These are phyloP conservation scores for Xestia xanthographa DNA, from an alignment of 2,888 invertebrate genomes.

Conservation along the genomic window DNA sequence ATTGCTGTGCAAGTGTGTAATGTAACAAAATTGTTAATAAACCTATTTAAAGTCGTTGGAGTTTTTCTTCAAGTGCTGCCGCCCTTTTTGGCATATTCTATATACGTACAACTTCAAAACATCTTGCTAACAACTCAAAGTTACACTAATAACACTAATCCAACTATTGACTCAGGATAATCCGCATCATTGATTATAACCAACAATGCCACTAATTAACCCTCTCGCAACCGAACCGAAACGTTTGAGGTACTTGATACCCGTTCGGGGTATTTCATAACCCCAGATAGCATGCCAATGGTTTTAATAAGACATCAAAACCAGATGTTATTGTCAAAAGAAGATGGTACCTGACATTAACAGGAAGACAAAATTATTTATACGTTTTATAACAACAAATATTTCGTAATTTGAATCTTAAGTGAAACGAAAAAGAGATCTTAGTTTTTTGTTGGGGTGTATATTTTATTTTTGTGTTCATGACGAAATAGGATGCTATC, in stretches of 20 bases:
- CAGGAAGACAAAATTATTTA: constrained; percentile 63
- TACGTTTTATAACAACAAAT: constrained; percentile 3
- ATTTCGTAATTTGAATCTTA: constrained; percentile 64
- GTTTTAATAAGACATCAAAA: constrained; percentile 83
- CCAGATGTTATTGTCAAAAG: constrained; percentile 79
- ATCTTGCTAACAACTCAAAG: constrained; percentile 5
- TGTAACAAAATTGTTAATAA: too few species aligned
- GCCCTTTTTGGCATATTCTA: too few species aligned
- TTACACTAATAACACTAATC: constrained; percentile 26
- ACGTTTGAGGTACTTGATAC: constrained; percentile 64
- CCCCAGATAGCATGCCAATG: constrained; percentile 73
- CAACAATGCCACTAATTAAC: constrained; percentile 71
- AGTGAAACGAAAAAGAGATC: not conserved
- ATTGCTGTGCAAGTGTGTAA: too few species aligned
- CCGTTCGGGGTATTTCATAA: constrained; percentile 67
- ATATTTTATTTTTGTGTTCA: constrained; percentile 36
- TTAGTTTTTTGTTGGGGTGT: not conserved
- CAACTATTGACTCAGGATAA: constrained; percentile 56
- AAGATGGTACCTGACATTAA: constrained; percentile 80
- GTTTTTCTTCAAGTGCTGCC: too few species aligned
- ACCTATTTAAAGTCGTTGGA: too few species aligned
- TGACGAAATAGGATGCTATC: constrained; percentile 65
- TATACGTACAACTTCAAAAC: not conserved
- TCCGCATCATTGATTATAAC: constrained; percentile 51
- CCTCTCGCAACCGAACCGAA: constrained; percentile 57